phyloP scores from a whole-genome alignment of 1,140 invertebrate genomes.

The Plutomurus gul region DNA sequence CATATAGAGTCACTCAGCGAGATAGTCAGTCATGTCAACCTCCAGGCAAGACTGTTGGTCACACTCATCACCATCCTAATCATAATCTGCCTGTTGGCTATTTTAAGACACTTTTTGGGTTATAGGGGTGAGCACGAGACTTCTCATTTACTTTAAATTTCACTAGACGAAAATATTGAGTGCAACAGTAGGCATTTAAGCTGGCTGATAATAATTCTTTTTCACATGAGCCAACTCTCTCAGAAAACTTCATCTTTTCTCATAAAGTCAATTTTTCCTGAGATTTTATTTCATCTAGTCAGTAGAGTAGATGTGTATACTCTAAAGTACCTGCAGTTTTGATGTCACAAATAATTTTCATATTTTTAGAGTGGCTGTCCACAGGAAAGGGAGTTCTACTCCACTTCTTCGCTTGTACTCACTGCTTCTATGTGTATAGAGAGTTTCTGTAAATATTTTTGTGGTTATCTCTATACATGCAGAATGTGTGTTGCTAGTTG shows the following conservation, averaged over 20 bases:
- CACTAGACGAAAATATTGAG: neutral
- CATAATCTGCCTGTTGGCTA: neutral
- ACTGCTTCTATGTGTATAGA: too few relatives aligned
- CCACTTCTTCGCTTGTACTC: neutral
- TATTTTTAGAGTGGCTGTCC: neutral
- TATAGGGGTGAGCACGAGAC: neutral
- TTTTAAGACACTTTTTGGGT: slow-evolving; percentile 16
- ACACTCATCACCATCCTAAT: slow-evolving; percentile 7
- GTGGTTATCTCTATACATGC: too few relatives aligned
- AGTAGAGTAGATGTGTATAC: too few relatives aligned
- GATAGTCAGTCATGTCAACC: slow-evolving; percentile 3
- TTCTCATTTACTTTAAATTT: neutral
- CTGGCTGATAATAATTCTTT: neutral
- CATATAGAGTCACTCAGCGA: neutral
- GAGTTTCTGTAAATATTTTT: too few relatives aligned
- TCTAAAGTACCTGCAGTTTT: too few relatives aligned
- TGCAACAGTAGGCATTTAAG: neutral
- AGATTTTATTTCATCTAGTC: too few relatives aligned
- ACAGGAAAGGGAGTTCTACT: neutral
- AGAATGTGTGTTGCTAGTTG: too few relatives aligned
- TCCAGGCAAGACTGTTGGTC: neutral
- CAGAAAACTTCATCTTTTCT: too few relatives aligned
- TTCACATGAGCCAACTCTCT: neutral
- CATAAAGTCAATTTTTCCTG: too few relatives aligned
- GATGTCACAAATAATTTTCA: neutral